These are phyloP conservation scores for Rhodinocichla rosea DNA, from an alignment of 2,113 vertebrate genomes.

Conservation along the genomic window DNA sequence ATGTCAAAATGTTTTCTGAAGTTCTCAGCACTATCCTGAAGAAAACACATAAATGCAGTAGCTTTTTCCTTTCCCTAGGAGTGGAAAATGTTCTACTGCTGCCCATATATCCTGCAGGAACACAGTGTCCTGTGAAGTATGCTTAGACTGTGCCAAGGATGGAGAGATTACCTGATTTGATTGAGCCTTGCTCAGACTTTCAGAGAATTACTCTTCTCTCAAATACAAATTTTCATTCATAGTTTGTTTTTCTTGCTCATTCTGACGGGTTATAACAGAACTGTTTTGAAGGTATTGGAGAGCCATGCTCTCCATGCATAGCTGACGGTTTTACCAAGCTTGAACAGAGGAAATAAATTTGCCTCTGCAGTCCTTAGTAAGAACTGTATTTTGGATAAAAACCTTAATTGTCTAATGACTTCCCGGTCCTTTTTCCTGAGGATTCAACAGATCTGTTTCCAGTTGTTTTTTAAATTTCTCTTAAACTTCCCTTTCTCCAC, in stretches of 20 bases:
- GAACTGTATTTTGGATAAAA: not conserved
- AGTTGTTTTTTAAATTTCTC: not conserved
- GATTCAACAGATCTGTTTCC: not conserved
- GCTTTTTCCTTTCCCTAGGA: conserved; percentile 17
- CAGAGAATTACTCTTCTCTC: not conserved
- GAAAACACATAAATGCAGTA: not conserved
- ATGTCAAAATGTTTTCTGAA: not conserved
- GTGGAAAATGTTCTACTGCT: conserved; percentile 22
- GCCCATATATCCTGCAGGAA: not conserved
- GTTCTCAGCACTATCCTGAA: not conserved
- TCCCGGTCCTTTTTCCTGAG: not conserved
- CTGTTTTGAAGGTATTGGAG: not conserved
- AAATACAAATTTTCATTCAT: not conserved
- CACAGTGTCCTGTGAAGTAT: not conserved
- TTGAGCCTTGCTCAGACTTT: not conserved
- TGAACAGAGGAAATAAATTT: not conserved
- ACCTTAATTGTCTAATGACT: not conserved
- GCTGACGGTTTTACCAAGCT: not conserved
- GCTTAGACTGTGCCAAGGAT: not conserved
- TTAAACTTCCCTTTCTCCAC: not conserved
- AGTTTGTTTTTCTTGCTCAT: not conserved
- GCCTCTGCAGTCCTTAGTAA: not conserved
- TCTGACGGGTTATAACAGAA: not conserved
- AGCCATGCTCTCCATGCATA: not conserved
- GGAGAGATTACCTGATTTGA: not conserved